Conservation (phyloP, 2,888 invertebrate genomes). For the Lypha dubia region DNA sequence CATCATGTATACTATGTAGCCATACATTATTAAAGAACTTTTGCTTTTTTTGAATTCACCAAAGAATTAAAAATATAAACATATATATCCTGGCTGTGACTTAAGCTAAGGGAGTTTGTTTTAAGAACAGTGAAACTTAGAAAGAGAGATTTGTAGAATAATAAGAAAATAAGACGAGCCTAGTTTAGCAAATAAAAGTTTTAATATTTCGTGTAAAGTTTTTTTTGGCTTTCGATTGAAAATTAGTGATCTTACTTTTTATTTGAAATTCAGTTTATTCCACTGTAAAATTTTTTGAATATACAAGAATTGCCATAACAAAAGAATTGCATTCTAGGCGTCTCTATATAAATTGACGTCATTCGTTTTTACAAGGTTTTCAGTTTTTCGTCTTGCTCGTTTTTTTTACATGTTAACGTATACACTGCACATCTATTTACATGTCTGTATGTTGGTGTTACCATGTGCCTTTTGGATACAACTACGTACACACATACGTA, state of each 20-base stretch:
- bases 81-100: background rate
- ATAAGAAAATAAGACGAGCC: too few relatives aligned
- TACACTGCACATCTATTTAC: conserved; percentile 1
- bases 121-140: background rate
- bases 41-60: conserved; percentile 52
- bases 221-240: too few relatives aligned
- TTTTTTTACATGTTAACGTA: background rate
- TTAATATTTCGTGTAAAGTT: background rate
- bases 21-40: conserved; percentile 26
- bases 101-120: background rate
- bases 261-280: too few relatives aligned
- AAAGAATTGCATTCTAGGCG: conserved; percentile 25
- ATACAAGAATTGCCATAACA: conserved; percentile 8
- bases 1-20: background rate
- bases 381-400: background rate
- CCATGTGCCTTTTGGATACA: conserved; percentile 1
- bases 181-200: too few relatives aligned
- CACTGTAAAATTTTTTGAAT: background rate
- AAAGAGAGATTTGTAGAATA: too few relatives aligned
- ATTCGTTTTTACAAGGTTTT: conserved; percentile 2
- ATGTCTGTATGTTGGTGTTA: background rate
- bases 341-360: conserved; percentile 43
- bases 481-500: background rate
- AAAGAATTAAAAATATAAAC: background rate
- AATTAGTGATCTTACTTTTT: too few relatives aligned